phyloP scores from a whole-genome alignment of 2,113 vertebrate species.

The Crypturellus undulatus region DNA sequence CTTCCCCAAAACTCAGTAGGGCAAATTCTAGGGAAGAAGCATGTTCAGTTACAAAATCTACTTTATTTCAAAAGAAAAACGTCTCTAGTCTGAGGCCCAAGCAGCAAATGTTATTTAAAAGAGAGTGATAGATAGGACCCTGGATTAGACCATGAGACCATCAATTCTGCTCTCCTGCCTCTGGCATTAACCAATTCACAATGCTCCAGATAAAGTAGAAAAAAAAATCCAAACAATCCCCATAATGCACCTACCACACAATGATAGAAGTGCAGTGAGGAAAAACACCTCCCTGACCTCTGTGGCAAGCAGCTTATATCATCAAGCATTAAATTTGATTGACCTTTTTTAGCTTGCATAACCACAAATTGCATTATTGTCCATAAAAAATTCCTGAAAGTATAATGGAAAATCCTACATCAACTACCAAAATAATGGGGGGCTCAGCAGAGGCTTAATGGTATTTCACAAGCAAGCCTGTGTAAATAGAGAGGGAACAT shows the following conservation, averaged over 20 bases:
- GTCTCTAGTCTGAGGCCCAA: not conserved
- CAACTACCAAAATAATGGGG: not conserved
- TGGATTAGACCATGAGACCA: not conserved
- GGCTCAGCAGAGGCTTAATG: not conserved
- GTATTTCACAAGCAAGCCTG: not conserved
- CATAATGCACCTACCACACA: not conserved
- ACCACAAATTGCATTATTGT: not conserved
- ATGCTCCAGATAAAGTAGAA: not conserved
- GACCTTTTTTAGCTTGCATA: not conserved
- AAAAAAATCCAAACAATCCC: not conserved
- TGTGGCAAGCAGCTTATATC: not conserved
- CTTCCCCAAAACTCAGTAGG: not conserved
- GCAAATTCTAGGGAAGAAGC: not conserved
- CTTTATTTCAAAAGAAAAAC: not conserved
- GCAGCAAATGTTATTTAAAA: not conserved
- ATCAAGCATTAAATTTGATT: not conserved
- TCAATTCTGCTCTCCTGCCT: not conserved
- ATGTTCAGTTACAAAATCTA: not conserved
- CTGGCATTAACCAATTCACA: not conserved
- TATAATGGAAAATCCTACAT: not conserved
- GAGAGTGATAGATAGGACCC: not conserved
- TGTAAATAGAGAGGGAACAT: not conserved
- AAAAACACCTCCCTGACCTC: not conserved
- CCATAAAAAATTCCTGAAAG: not conserved
- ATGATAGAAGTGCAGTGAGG: not conserved